These are phyloP conservation scores for Channallabes apus DNA, from an alignment of 2,797 vertebrate genomes.

Conservation along the genomic window DNA sequence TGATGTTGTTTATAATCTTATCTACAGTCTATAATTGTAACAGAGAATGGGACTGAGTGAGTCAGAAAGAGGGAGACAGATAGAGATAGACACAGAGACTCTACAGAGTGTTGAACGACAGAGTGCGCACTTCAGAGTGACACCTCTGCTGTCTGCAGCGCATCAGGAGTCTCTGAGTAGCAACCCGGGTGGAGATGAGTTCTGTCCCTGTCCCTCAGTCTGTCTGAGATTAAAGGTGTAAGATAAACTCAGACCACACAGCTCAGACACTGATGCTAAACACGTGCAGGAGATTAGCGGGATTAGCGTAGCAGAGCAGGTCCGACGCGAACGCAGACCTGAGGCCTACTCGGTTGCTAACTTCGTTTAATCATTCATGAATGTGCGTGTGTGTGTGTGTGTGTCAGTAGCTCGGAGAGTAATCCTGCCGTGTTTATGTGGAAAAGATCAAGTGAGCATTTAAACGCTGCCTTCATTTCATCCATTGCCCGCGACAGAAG, in stretches of 20 bases:
- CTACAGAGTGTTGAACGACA: neutral
- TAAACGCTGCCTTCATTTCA: constrained; percentile 38
- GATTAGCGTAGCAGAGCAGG: neutral
- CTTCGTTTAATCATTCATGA: constrained; percentile 27
- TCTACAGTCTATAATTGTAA: too few species aligned
- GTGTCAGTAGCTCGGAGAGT: neutral
- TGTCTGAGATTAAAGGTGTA: neutral
- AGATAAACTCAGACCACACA: neutral
- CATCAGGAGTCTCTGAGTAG: neutral
- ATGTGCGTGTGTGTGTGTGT: neutral
- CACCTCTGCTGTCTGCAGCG: neutral
- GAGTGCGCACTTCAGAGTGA: neutral
- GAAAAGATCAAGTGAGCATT: constrained; percentile 33
- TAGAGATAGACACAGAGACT: too few species aligned
- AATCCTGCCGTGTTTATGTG: constrained; percentile 34
- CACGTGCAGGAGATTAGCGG: neutral
- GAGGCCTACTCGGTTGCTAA: constrained; percentile 17
- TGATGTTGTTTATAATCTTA: too few species aligned
- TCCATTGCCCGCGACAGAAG: constrained; percentile 40
- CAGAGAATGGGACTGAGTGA: too few species aligned
- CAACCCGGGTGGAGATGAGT: neutral
- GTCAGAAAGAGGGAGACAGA: too few species aligned
- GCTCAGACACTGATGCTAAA: neutral
- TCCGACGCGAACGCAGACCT: constrained; percentile 17
- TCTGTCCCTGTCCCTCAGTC: neutral